A percentile compares a stretch with the other conserved stretches of the same genome.
Evolutionary conservation across 2,113 vertebrate genomes (phyloP).

Genomic region (Brevimyrus niger): DNA sequence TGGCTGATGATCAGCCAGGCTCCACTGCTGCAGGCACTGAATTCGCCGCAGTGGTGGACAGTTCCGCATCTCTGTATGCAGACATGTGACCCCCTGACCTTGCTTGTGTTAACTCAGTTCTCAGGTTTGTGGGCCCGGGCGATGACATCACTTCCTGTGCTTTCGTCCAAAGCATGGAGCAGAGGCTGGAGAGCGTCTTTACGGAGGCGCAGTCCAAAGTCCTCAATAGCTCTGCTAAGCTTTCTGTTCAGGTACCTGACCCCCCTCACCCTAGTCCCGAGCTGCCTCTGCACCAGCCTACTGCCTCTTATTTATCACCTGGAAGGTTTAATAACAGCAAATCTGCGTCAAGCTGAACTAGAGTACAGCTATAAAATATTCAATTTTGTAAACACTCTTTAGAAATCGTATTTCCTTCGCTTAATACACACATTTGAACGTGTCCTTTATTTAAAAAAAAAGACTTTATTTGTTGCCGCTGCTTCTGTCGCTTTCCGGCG

Average conservation of each 20-base stretch:
- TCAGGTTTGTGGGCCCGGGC: conserved; percentile 83
- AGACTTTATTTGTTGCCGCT: not conserved
- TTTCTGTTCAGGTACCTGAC: conserved; percentile 77
- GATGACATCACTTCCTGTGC: conserved; percentile 86
- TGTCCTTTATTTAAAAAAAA: not conserved
- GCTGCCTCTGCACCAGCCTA: not conserved
- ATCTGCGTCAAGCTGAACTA: not conserved
- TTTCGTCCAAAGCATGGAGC: conserved; percentile 87
- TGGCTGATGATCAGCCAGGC: not conserved
- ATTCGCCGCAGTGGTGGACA: not conserved
- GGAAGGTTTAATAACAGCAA: not conserved
- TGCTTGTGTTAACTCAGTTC: conserved; percentile 54
- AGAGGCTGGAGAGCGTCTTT: conserved; percentile 79
- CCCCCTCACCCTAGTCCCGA: not conserved
- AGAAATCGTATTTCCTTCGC: not conserved
- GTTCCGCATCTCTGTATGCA: not conserved
- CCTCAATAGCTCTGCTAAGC: conserved; percentile 73
- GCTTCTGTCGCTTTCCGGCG: not conserved
- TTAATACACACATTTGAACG: not conserved
- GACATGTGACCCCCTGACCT: not conserved
- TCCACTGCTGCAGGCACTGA: not conserved
- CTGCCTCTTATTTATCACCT: not conserved
- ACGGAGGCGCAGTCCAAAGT: conserved; percentile 86
- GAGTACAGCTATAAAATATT: not conserved
- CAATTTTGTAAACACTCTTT: not conserved